Conservation (phyloP, 92 coral and sea anemone species). For the Parazoanthus darwini region DNA sequence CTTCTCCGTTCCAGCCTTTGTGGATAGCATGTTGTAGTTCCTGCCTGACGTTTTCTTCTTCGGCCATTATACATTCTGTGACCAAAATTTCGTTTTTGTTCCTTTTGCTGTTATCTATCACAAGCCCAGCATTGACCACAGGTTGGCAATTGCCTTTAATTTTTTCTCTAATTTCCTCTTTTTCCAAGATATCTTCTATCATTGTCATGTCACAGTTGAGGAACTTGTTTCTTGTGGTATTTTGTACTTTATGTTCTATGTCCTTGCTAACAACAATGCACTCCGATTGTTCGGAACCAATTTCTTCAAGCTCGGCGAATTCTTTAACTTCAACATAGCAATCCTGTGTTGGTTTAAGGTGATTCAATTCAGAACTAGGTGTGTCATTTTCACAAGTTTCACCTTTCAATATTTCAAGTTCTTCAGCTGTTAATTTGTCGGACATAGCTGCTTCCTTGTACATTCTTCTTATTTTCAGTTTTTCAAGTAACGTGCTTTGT, state of each 20-base stretch:
- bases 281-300: not conserved
- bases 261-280: not conserved
- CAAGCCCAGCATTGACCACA: not conserved
- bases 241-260: not conserved
- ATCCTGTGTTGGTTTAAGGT: not conserved
- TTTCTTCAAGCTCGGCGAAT: not conserved
- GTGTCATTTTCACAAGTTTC: not conserved
- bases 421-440: not conserved
- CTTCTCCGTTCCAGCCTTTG: not conserved
- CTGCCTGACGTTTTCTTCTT: not conserved
- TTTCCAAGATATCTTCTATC: not conserved
- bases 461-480: conserved; percentile 9
- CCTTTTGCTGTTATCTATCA: not conserved
- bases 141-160: not conserved
- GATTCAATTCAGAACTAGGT: not conserved
- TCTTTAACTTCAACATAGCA: not conserved
- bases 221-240: not conserved
- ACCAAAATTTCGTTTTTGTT: not conserved
- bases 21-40: not conserved
- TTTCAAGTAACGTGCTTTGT: not conserved
- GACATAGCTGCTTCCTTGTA: not conserved
- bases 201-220: not conserved
- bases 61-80: not conserved
- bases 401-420: not conserved
- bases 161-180: not conserved